Evolutionary conservation across 2,797 vertebrate species (phyloP).

Genomic region (Allobates femoralis): DNA sequence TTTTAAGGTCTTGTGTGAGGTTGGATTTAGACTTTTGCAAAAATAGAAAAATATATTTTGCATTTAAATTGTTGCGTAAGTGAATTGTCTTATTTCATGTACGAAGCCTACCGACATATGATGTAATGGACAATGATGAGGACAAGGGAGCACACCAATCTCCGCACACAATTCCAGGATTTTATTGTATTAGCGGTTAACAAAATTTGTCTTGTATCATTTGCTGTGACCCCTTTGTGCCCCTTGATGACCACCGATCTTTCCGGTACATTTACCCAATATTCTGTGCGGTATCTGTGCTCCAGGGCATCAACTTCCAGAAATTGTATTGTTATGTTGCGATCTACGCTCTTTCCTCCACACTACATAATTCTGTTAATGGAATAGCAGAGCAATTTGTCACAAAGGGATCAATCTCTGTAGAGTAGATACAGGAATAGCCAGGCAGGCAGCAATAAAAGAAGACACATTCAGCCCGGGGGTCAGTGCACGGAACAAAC

Average conservation of each 20-base stretch:
- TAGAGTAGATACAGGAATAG: constrained; percentile 36
- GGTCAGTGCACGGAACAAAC: not conserved
- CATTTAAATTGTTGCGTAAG: not conserved
- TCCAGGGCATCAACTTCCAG: constrained; percentile 9
- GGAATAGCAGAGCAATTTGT: constrained; percentile 44
- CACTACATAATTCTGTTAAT: constrained; percentile 52
- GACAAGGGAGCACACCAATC: not conserved
- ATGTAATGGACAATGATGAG: not conserved
- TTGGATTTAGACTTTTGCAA: no score
- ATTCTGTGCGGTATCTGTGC: not conserved
- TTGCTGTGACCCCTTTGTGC: not conserved
- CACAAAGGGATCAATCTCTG: constrained; percentile 40
- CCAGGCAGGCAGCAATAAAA: constrained; percentile 8
- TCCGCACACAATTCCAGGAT: no score
- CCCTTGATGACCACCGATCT: constrained; percentile 3
- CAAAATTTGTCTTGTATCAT: not conserved
- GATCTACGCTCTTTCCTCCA: constrained; percentile 1
- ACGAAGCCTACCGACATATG: not conserved
- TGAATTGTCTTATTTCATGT: not conserved
- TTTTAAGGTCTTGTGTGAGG: no score
- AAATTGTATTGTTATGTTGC: constrained; percentile 36
- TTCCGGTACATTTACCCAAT: constrained; percentile 15
- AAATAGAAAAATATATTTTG: not conserved
- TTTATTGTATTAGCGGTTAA: not conserved
- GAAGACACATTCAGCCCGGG: constrained; percentile 13